Percentiles rank a stretch among this genome's conserved stretches.
Conservation (phyloP, 2,113 vertebrate species). For the Egretta garzetta region DNA sequence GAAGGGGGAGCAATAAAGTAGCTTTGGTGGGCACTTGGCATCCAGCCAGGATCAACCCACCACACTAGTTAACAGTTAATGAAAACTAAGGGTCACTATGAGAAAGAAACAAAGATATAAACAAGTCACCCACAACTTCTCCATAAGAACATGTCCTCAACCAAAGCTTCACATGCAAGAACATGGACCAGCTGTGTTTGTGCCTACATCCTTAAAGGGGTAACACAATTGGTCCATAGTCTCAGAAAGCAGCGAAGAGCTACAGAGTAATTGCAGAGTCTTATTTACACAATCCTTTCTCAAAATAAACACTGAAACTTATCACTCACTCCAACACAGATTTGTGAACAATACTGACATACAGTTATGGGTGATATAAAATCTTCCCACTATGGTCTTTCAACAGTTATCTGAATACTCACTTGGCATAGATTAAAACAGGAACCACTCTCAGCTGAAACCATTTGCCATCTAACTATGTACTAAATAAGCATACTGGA, state of each 20-base stretch:
- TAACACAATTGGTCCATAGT: accelerated
- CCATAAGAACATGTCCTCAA: not conserved
- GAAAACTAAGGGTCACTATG: not conserved
- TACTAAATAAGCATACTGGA: not conserved
- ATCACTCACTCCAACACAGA: not conserved
- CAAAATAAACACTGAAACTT: not conserved
- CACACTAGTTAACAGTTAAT: not conserved
- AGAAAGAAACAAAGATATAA: not conserved
- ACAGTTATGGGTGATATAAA: not conserved
- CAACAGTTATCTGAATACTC: not conserved
- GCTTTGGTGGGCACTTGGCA: too few relatives aligned
- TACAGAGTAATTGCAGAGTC: not conserved
- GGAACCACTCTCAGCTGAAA: not conserved
- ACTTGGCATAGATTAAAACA: not conserved
- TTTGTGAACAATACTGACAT: not conserved
- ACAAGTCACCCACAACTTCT: not conserved
- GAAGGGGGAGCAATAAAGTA: too few relatives aligned
- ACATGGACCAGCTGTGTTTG: not conserved
- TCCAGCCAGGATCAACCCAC: too few relatives aligned
- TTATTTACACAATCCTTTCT: not conserved
- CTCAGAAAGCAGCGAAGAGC: not conserved
- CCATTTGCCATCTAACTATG: not conserved
- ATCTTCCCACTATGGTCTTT: not conserved
- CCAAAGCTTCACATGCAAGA: not conserved
- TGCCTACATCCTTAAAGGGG: not conserved